phyloP scores from a whole-genome alignment of 2,797 vertebrate species.

The Neosilurus mollespiculum region DNA sequence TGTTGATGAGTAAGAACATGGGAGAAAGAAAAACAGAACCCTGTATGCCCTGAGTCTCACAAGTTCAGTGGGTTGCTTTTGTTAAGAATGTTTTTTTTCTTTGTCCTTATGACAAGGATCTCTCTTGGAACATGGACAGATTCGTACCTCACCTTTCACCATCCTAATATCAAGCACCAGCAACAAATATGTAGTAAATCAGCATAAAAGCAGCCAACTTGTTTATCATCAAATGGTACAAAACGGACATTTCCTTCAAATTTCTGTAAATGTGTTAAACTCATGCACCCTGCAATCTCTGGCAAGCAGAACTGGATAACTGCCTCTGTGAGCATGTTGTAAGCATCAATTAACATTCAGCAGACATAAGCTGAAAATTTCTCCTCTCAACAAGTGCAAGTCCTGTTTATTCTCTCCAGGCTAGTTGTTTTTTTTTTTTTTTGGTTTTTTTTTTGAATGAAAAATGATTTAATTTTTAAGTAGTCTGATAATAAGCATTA shows the following conservation, averaged over 20 bases:
- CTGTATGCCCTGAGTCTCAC: neutral
- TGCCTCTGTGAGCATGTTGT: conserved; percentile 11
- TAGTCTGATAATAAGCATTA: too few relatives aligned
- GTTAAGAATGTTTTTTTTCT: neutral
- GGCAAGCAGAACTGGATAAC: neutral
- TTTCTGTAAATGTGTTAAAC: neutral
- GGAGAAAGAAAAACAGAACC: neutral
- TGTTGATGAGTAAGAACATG: conserved; percentile 37
- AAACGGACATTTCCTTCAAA: neutral
- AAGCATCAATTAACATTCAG: conserved; percentile 26
- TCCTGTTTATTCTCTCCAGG: neutral
- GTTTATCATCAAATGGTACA: neutral
- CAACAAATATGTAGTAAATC: neutral
- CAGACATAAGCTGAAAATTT: conserved; percentile 6
- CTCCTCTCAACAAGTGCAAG: neutral
- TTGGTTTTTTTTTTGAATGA: neutral
- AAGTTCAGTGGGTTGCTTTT: neutral
- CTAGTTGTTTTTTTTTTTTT: neutral
- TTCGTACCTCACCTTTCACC: too few relatives aligned
- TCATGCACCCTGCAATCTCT: conserved; percentile 13
- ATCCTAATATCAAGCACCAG: neutral
- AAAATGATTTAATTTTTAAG: too few relatives aligned
- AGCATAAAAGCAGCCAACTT: neutral
- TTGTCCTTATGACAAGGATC: neutral
- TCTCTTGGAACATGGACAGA: neutral